Evolutionary conservation across 2,797 vertebrate genomes (phyloP).

Genomic region (Syngnathus rostellatus): DNA sequence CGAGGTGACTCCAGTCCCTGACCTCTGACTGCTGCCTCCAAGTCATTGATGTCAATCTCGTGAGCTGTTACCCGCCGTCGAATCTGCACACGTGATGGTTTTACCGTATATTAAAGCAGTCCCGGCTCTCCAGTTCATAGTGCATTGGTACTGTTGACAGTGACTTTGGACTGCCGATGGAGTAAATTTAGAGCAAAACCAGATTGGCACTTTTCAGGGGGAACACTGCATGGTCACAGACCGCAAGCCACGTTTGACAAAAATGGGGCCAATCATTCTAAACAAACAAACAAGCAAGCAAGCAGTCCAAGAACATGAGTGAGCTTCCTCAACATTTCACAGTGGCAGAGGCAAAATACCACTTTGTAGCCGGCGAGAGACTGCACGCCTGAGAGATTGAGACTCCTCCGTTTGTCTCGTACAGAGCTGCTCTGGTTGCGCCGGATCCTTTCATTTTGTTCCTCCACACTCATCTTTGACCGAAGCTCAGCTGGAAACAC

Average conservation of each 20-base stretch:
- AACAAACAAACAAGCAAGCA: neutral
- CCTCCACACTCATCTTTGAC: conserved; percentile 91
- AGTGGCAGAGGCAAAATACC: conserved; percentile 57
- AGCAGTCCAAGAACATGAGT: neutral
- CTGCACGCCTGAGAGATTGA: conserved; percentile 79
- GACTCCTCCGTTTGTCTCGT: conserved; percentile 85
- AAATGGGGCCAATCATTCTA: too few relatives aligned
- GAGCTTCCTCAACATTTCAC: neutral
- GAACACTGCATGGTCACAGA: too few relatives aligned
- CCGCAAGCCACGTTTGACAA: too few relatives aligned
- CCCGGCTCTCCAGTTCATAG: too few relatives aligned
- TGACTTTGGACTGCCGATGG: neutral
- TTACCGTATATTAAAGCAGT: neutral
- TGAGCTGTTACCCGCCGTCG: conserved; percentile 84
- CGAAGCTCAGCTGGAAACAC: conserved; percentile 79
- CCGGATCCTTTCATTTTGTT: conserved; percentile 87
- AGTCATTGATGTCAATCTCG: conserved; percentile 89
- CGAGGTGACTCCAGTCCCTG: conserved; percentile 82
- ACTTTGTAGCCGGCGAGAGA: conserved; percentile 77
- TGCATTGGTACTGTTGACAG: neutral
- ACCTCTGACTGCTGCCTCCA: conserved; percentile 82
- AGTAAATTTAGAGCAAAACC: neutral
- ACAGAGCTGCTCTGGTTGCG: conserved; percentile 86
- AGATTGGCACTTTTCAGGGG: too few relatives aligned
- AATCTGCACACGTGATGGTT: conserved; percentile 60